Evolutionary conservation across 2,888 invertebrate species (phyloP).

Genomic region (Tiphia femorata): DNA sequence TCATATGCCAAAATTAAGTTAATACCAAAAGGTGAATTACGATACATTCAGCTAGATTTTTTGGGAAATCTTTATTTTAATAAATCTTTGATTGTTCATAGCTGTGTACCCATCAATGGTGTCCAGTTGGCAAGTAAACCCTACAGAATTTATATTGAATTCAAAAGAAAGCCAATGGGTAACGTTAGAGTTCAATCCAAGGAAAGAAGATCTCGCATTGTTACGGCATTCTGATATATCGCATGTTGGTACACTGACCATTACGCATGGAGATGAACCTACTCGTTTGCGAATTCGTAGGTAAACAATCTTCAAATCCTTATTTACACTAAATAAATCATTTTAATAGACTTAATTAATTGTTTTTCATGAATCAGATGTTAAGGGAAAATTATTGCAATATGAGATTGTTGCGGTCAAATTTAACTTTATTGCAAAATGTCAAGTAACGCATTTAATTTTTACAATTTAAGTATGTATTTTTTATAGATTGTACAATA

Average conservation of each 20-base stretch:
- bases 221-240: slow-evolving; percentile 62
- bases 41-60: no score
- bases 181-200: slow-evolving; percentile 68
- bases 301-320: slow-evolving; percentile 41
- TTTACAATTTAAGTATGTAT: no score
- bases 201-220: slow-evolving; percentile 69
- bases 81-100: slow-evolving; percentile 28
- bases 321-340: no score
- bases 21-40: slow-evolving; percentile 57
- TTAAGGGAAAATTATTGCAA: neutral
- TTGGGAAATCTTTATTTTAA: neutral
- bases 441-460: no score
- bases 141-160: slow-evolving; percentile 67
- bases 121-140: slow-evolving; percentile 66
- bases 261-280: slow-evolving; percentile 71
- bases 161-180: slow-evolving; percentile 66
- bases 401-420: no score
- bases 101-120: slow-evolving; percentile 61
- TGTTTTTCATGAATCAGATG: neutral
- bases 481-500: slow-evolving; percentile 56
- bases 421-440: no score
- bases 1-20: slow-evolving; percentile 70
- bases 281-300: slow-evolving; percentile 67
- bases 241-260: slow-evolving; percentile 69
- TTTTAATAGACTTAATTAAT: no score